Base-by-base conservation (phyloP, 2,888 invertebrate species). In the Pherbina coryleti region DNA sequence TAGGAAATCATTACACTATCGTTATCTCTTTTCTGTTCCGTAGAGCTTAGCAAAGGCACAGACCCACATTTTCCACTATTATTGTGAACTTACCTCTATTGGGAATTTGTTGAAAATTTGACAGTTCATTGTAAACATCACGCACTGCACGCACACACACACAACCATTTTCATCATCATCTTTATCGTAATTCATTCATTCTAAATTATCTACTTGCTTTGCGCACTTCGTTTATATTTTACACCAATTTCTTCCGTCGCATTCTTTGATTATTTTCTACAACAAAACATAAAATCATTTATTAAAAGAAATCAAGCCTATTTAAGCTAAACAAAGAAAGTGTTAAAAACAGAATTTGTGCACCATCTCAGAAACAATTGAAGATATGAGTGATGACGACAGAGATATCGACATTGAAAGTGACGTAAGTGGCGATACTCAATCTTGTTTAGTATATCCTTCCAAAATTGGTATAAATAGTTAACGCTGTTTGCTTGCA, bases 381-480 rank as follows among this genome's bases (percentile, higher is more conserved):
- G 70, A n/a, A 22, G 72, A 78, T 86, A 97, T 97, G 96, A 97
- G 97, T 90, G 97, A 97, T 91, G 97, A 97, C 91, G 97, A 97
- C 90, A 93, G 96, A 86, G 97, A 97, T 90, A 96, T 97, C 90
- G 97, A 97, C 90, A 95, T 97, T 87, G 97, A 97, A 92, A 97
- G 97, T 92, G 97, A 97, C 92, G 97, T 97, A 92, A 93, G 96
- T 93, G 81, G 11, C n/a, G n/a, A 28, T 28, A 19, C 31, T 25
- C n/a, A n/a, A n/a, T 37, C 44, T 3, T n/a, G 17, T 11, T n/a
- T n/a, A n/a, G 11, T 4, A 37, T 44, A 37, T 25, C 22, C 25
- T 17, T 8, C 14, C 49, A 19, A 53, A 77, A 69, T 55, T 51
- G 25, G 25, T 31, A 57, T 51, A 22, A 25, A 57, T 60, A 70